Evolutionary conservation across 2,113 vertebrate species (phyloP).

Genomic region (Plecotus auritus): DNA sequence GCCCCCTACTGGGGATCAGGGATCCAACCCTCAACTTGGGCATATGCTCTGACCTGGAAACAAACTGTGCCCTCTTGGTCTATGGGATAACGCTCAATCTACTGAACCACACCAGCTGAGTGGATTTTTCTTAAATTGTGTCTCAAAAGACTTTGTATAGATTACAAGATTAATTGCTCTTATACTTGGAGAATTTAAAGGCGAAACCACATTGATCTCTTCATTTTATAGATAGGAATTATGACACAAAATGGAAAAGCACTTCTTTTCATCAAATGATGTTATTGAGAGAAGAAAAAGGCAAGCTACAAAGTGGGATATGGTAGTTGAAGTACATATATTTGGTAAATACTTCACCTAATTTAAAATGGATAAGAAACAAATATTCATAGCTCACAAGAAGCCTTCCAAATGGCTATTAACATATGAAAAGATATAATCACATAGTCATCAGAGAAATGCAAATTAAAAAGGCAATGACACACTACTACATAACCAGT

Average conservation of each 20-base stretch:
- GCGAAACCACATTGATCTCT: not conserved
- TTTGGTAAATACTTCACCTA: too few species aligned
- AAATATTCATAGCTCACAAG: rapidly evolving
- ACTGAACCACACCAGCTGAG: too few species aligned
- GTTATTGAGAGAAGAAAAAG: not conserved
- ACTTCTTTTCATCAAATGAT: not conserved
- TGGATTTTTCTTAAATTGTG: not conserved
- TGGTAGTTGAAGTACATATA: not conserved
- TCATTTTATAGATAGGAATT: not conserved
- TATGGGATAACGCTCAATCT: too few species aligned
- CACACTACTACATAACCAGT: rapidly evolving
- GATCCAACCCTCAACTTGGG: too few species aligned
- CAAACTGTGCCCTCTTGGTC: too few species aligned
- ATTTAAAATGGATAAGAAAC: not conserved
- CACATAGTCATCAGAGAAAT: not conserved
- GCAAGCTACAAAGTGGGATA: too few species aligned
- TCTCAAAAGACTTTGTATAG: not conserved
- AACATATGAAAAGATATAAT: not conserved
- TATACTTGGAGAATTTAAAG: not conserved
- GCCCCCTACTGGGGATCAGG: too few species aligned
- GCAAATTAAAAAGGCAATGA: not conserved
- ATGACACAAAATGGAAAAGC: not conserved
- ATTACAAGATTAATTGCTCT: not conserved
- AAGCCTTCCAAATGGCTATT: too few species aligned
- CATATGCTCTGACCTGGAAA: too few species aligned